Evolutionary conservation across 1,140 invertebrate genomes (phyloP).

Genomic region (Drosophila pachea): DNA sequence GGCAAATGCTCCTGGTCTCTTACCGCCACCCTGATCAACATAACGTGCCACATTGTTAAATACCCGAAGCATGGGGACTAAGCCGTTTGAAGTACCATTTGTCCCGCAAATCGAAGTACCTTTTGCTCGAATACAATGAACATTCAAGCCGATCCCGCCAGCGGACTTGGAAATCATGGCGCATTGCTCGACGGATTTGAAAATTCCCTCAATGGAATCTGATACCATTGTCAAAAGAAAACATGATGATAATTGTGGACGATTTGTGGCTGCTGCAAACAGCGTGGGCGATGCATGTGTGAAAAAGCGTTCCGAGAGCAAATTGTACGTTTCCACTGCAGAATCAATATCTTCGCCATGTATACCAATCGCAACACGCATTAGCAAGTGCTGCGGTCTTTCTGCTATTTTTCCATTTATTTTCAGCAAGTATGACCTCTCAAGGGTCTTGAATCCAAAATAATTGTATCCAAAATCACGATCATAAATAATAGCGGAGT

Average conservation of each 20-base stretch:
- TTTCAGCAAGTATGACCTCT: conserved; percentile 96
- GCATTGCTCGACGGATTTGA: conserved; percentile 95
- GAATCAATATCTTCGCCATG: conserved; percentile 95
- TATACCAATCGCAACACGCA: conserved; percentile 98
- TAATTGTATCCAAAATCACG: conserved; percentile 98
- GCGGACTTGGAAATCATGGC: conserved; percentile 98
- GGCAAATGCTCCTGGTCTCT: conserved; percentile 99
- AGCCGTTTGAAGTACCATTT: conserved; percentile 96
- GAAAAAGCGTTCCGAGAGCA: conserved; percentile 97
- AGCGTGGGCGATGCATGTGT: conserved; percentile 99
- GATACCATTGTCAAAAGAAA: conserved; percentile 97
- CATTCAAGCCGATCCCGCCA: conserved; percentile 97
- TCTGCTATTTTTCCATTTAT: conserved; percentile 97
- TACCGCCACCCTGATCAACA: conserved; percentile 99
- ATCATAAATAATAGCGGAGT: conserved; percentile 98
- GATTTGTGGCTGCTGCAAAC: conserved; percentile 95
- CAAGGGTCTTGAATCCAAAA: conserved; percentile 99
- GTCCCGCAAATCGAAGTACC: conserved; percentile 96
- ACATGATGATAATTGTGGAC: conserved; percentile 97
- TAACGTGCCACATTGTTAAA: conserved; percentile 98
- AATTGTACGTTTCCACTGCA: conserved; percentile 98
- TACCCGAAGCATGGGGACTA: conserved; percentile 98
- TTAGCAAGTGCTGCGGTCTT: conserved; percentile 98
- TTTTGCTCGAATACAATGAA: conserved; percentile 96
- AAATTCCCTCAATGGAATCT: conserved; percentile 99